Conservation (phyloP, 2,113 vertebrate genomes). For the Urocynchramus pylzowi region DNA sequence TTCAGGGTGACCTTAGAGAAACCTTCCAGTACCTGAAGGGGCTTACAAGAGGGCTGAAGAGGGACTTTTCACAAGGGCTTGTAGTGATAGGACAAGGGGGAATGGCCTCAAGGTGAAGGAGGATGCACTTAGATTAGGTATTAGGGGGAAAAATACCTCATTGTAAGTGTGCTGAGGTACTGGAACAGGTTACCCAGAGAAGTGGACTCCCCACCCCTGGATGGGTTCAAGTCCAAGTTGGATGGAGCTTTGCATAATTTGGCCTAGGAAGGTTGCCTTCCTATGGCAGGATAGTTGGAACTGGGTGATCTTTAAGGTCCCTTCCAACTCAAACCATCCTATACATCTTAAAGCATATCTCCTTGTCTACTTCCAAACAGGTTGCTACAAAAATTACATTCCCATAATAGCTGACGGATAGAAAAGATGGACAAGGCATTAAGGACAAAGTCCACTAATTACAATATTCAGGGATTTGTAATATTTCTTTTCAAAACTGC, state of each 20-base stretch:
- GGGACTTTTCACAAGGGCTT: not conserved
- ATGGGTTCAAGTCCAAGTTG: not conserved
- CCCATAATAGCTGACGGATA: not conserved
- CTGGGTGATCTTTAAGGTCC: no score
- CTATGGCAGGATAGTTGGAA: not conserved
- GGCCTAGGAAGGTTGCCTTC: not conserved
- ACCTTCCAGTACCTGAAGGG: not conserved
- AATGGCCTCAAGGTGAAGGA: not conserved
- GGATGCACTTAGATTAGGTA: not conserved
- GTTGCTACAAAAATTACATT: not conserved
- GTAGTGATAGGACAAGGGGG: no score
- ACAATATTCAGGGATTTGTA: not conserved
- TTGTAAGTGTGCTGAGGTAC: not conserved
- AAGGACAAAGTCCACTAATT: not conserved
- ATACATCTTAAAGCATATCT: not conserved
- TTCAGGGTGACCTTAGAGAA: not conserved
- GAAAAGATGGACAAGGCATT: not conserved
- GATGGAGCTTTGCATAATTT: not conserved
- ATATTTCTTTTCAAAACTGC: not conserved
- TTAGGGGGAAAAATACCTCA: not conserved
- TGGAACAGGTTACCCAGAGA: not conserved
- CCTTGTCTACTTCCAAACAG: not conserved
- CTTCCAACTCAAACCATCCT: not conserved
- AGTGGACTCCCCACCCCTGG: not conserved
- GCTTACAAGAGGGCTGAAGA: not conserved